Evolutionary conservation across 2,113 vertebrate species (phyloP).

Genomic region (Riparia riparia): DNA sequence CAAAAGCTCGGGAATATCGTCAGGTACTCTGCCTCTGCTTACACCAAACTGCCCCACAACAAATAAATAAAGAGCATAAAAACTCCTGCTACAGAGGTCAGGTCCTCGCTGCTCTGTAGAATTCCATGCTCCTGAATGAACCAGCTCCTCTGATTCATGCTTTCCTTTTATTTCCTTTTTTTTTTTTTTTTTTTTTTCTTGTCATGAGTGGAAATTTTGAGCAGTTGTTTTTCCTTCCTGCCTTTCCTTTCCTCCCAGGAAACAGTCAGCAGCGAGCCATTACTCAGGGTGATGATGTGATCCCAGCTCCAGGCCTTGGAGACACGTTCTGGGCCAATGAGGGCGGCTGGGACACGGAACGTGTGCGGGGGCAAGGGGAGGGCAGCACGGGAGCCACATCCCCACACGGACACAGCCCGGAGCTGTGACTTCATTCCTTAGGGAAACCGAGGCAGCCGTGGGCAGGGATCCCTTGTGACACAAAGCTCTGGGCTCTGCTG

Average conservation of each 20-base stretch:
- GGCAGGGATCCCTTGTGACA: not conserved
- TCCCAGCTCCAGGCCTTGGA: not conserved
- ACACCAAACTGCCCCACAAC: accelerated
- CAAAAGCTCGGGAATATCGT: accelerated
- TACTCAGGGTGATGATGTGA: not conserved
- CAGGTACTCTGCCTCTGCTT: not conserved
- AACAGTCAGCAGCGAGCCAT: not conserved
- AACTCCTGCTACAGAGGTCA: not conserved
- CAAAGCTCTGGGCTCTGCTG: not conserved
- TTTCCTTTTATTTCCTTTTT: not conserved
- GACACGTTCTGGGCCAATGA: not conserved
- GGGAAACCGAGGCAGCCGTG: accelerated
- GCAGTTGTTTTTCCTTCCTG: constrained; percentile 71
- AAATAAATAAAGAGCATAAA: not conserved
- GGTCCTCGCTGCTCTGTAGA: not conserved
- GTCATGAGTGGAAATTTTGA: constrained; percentile 54
- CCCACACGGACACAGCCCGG: not conserved
- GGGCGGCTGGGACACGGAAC: not conserved
- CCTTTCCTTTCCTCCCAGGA: constrained; percentile 66
- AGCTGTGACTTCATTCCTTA: not conserved
- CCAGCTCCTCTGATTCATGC: constrained; percentile 6
- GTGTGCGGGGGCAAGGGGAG: not conserved
- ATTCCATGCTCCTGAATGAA: not conserved
- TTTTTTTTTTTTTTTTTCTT: not conserved
- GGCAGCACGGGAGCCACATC: not conserved